phyloP scores from a whole-genome alignment of 1,140 invertebrate species.

The Aphelenchoides fujianensis region DNA sequence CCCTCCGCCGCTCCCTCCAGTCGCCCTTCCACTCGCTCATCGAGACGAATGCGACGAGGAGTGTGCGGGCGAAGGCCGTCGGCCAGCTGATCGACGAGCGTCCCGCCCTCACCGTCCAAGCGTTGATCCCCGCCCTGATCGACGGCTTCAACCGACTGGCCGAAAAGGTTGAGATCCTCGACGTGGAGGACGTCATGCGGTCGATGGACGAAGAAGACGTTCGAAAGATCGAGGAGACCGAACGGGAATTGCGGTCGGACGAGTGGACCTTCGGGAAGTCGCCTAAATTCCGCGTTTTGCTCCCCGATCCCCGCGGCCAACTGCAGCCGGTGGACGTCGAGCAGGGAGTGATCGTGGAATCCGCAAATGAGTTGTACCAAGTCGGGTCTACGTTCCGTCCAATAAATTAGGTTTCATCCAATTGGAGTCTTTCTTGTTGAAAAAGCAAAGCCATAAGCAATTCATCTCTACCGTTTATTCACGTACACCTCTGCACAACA shows the following conservation, averaged over 20 bases:
- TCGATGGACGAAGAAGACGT: constrained; percentile 8
- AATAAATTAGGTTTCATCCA: too few relatives aligned
- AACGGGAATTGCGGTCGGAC: constrained; percentile 35
- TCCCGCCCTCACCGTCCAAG: constrained; percentile 12
- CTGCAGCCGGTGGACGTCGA: not conserved
- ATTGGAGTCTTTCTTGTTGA: too few relatives aligned
- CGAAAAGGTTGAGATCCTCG: constrained; percentile 29
- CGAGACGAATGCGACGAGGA: constrained; percentile 56
- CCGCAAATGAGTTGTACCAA: not conserved
- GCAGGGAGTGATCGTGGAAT: not conserved
- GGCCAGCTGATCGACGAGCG: constrained; percentile 48
- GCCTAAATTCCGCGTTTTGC: constrained; percentile 41
- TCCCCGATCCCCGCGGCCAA: not conserved
- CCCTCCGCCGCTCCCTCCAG: constrained; percentile 40
- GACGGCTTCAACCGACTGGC: constrained; percentile 31
- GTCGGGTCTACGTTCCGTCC: not conserved
- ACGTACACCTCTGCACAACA: too few relatives aligned
- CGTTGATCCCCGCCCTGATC: constrained; percentile 30
- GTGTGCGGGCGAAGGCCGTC: constrained; percentile 49
- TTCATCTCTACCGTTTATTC: too few relatives aligned
- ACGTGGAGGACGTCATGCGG: constrained; percentile 3
- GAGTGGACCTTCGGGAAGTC: constrained; percentile 56
- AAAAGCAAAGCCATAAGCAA: too few relatives aligned
- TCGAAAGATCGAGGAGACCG: constrained; percentile 31
- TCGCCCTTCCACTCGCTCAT: constrained; percentile 46